Conservation (phyloP, 2,113 vertebrate species). For the Illadopsis cleaveri region DNA sequence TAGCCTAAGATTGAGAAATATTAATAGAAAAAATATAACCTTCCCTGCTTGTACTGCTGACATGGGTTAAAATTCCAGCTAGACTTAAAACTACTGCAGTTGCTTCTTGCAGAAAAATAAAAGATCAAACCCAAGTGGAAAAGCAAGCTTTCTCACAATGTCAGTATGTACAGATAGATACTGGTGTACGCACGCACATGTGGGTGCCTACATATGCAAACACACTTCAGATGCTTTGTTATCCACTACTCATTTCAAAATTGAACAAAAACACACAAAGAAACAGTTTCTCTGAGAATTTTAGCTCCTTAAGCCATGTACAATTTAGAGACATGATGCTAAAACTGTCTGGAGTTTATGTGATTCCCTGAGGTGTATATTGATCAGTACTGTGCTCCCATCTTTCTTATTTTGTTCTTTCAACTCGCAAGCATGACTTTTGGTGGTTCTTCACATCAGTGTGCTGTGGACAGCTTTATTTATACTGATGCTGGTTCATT, state of each 20-base stretch:
- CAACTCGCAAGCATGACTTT: not conserved
- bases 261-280: not conserved
- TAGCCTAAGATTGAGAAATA: not conserved
- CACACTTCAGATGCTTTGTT: not conserved
- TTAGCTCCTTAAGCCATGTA: not conserved
- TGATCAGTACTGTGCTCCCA: not conserved
- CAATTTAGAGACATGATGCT: not conserved
- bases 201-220: not conserved
- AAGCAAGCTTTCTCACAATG: not conserved
- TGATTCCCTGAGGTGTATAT: not conserved
- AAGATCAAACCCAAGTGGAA: not conserved
- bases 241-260: not conserved
- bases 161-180: not conserved
- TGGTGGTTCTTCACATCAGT: not conserved
- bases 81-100: not conserved
- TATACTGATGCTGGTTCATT: not conserved
- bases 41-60: not conserved
- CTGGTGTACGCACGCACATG: accelerated
- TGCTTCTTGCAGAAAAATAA: not conserved
- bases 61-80: not conserved
- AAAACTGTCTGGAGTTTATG: not conserved
- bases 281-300: not conserved
- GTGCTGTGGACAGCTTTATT: not conserved
- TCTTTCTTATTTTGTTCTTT: not conserved
- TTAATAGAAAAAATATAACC: not conserved